phyloP scores from a whole-genome alignment of 1,140 invertebrate genomes.

The Antheraea pernyi region DNA sequence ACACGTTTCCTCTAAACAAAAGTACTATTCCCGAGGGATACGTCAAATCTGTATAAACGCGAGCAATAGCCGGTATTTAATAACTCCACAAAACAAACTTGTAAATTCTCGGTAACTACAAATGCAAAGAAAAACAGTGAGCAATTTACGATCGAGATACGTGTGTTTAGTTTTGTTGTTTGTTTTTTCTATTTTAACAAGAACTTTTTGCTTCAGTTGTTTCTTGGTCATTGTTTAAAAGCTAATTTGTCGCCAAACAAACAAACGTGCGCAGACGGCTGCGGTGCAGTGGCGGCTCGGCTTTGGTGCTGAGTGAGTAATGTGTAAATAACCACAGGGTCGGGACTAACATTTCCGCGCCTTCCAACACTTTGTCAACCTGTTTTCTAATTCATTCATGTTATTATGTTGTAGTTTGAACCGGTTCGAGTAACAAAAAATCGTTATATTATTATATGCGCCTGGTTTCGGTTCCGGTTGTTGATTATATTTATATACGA shows the following conservation, averaged over 20 bases:
- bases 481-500: background rate
- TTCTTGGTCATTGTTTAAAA: slow-evolving; percentile 17
- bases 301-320: slow-evolving; percentile 14
- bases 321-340: slow-evolving; percentile 57
- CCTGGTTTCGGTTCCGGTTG: background rate
- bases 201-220: background rate
- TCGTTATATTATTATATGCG: background rate
- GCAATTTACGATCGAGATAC: too few relatives aligned
- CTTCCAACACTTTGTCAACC: slow-evolving; percentile 14
- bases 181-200: background rate
- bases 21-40: too few relatives aligned
- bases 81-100: too few relatives aligned
- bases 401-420: background rate
- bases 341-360: slow-evolving; percentile 13
- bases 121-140: too few relatives aligned
- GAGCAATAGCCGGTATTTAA: too few relatives aligned
- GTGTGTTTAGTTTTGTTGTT: too few relatives aligned
- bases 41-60: too few relatives aligned
- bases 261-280: slow-evolving; percentile 21
- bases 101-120: too few relatives aligned
- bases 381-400: slow-evolving; percentile 14
- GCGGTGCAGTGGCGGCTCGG: too few relatives aligned
- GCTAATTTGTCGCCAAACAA: slow-evolving; percentile 21
- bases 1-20: too few relatives aligned
- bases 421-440: background rate